Conservation (phyloP, 2,113 vertebrate genomes). For the Vicugna pacos region DNA sequence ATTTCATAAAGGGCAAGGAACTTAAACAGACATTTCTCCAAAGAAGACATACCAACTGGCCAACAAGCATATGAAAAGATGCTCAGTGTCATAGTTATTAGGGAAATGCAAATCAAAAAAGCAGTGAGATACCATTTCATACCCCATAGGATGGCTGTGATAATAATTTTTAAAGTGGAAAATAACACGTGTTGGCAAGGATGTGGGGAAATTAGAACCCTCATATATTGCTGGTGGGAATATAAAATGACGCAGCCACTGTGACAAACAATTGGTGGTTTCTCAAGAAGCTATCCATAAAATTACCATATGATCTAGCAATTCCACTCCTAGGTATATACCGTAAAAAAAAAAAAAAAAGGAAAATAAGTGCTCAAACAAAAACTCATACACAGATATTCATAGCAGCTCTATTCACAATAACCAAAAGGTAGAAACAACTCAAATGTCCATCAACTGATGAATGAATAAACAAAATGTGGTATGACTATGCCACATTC, state of each 20-base stretch:
- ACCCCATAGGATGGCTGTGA: neutral
- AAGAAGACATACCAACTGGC: neutral
- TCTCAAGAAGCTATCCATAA: neutral
- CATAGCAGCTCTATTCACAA: neutral
- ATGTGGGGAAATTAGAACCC: neutral
- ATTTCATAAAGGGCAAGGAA: neutral
- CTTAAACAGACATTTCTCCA: neutral
- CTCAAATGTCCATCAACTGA: neutral
- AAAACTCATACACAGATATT: neutral
- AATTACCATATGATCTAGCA: neutral
- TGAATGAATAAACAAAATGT: neutral
- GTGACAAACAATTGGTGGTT: neutral
- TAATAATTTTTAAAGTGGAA: neutral
- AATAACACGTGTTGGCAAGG: neutral
- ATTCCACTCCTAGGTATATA: neutral
- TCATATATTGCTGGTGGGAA: neutral
- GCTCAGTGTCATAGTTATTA: neutral
- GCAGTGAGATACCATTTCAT: neutral
- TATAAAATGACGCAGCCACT: neutral
- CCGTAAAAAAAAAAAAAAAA: neutral
- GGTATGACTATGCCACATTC: neutral
- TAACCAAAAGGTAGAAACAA: neutral
- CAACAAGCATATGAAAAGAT: neutral
- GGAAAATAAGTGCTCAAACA: neutral
- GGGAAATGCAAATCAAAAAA: neutral